Percentiles rank a stretch among this genome's conserved stretches.
Conservation (phyloP, 2,888 invertebrate species). For the Oegoconia quadripuncta region DNA sequence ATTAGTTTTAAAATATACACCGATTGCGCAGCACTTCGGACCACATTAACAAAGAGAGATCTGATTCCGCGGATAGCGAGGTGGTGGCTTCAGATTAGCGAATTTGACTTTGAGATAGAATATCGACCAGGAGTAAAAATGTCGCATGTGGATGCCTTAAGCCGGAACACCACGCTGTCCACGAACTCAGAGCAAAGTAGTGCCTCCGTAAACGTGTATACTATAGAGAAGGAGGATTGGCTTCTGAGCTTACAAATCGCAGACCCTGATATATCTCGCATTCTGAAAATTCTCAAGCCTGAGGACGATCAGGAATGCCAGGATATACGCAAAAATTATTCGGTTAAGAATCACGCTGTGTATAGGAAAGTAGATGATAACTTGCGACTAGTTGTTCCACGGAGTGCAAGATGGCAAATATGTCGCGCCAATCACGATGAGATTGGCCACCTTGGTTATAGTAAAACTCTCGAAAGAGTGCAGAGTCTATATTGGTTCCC, state of each 20-base stretch:
- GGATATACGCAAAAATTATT: constrained; percentile 10
- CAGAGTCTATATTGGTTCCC: constrained; percentile 47
- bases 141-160: constrained; percentile 30
- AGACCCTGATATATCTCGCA: constrained; percentile 15
- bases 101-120: constrained; percentile 29
- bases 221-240: constrained; percentile 16
- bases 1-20: constrained; percentile 19
- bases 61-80: constrained; percentile 31
- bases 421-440: constrained; percentile 41
- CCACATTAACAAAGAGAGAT: constrained; percentile 29
- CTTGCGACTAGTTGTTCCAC: constrained; percentile 1
- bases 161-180: neutral
- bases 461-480: constrained; percentile 35
- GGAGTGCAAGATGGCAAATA: constrained; percentile 20
- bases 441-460: constrained; percentile 40
- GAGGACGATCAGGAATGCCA: constrained; percentile 6
- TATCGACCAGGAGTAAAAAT: constrained; percentile 26
- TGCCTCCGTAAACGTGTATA: neutral
- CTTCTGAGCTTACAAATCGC: constrained; percentile 9
- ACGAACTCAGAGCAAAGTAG: neutral
- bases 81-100: constrained; percentile 33
- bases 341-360: constrained; percentile 6
- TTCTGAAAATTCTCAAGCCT: constrained; percentile 11
- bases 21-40: constrained; percentile 25
- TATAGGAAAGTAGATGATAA: constrained; percentile 8